Base-by-base conservation (phyloP, 2,113 vertebrate species). In the Pteronura brasiliensis region DNA sequence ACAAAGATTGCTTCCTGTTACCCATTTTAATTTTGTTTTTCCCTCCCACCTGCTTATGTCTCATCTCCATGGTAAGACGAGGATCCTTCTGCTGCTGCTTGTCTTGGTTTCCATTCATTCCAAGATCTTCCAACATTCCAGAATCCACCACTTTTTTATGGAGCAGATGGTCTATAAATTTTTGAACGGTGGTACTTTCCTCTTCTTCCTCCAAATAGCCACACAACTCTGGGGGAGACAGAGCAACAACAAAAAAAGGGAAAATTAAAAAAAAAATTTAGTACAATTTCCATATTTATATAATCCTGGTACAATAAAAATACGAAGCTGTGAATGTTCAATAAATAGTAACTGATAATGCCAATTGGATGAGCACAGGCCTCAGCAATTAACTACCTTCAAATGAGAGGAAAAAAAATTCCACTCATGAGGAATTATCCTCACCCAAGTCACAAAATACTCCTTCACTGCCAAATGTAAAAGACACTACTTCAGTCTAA, bases 11-110 rank as follows among this genome's bases (percentile, higher is more conserved):
- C 93, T 98, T 97, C 67, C 90, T 92, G 47, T 98, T 96, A 98
- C 88, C 98, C 89, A 92, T 98, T 98, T 98, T 95, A 98, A 98
- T 88, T 97, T 94, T 95, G 91, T 92, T 95, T 98, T 98, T 98
- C 80, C 93, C 98, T 98, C 98, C 97, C 96, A 99, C 99, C 98
- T 99, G 99, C 95, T 99, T 98, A 98, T 99, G 99, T 85, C 99
- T 99, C 88, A 99, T 98, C 97, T 99, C 99, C 99, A 99, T 99
- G 96, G 99, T 99, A 97, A 99, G 83, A 27, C 96, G 97, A 9
- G 99, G 99, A 98, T 99, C 98, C 97, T 82, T 97, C 94, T 97
- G 98, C 97, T 99, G 95, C 94, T 97, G 98, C 87, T 98, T 98
- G 90, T 97, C 99, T 96, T 98, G 99, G 81, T 98, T 98, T 92